phyloP scores from a whole-genome alignment of 2,797 vertebrate species.

The Erpetoichthys calabaricus region DNA sequence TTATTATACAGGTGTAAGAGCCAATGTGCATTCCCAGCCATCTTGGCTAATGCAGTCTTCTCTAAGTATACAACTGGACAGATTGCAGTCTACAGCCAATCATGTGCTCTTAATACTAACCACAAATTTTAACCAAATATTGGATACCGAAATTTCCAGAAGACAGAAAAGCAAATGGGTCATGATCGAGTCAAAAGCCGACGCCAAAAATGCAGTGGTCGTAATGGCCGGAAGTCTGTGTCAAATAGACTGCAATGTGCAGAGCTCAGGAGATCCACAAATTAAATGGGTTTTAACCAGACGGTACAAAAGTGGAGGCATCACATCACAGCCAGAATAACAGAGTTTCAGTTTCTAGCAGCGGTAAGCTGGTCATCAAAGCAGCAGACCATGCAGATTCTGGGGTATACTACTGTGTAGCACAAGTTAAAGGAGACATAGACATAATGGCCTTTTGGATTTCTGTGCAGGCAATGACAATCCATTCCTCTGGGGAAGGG shows the following conservation, averaged over 20 bases:
- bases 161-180: constrained; percentile 58
- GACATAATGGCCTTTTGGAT: constrained; percentile 48
- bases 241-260: constrained; percentile 55
- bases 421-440: constrained; percentile 46
- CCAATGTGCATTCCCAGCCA: constrained; percentile 49
- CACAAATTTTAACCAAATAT: constrained; percentile 33
- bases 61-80: constrained; percentile 64
- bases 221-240: constrained; percentile 43
- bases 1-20: constrained; percentile 77
- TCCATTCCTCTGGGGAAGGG: constrained; percentile 34
- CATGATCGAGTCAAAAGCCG: constrained; percentile 52
- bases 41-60: constrained; percentile 67
- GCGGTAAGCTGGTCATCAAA: constrained; percentile 52
- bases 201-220: constrained; percentile 25
- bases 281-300: constrained; percentile 64
- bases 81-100: constrained; percentile 59
- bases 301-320: constrained; percentile 50
- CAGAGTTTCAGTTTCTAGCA: constrained; percentile 47
- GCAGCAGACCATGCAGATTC: constrained; percentile 42
- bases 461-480: constrained; percentile 49
- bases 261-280: constrained; percentile 50
- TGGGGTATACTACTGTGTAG: constrained; percentile 70
- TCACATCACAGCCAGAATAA: constrained; percentile 37
- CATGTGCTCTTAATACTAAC: constrained; percentile 53
- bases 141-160: constrained; percentile 30